phyloP scores from a whole-genome alignment of 2,888 invertebrate species.

The Hypomecis punctinalis region DNA sequence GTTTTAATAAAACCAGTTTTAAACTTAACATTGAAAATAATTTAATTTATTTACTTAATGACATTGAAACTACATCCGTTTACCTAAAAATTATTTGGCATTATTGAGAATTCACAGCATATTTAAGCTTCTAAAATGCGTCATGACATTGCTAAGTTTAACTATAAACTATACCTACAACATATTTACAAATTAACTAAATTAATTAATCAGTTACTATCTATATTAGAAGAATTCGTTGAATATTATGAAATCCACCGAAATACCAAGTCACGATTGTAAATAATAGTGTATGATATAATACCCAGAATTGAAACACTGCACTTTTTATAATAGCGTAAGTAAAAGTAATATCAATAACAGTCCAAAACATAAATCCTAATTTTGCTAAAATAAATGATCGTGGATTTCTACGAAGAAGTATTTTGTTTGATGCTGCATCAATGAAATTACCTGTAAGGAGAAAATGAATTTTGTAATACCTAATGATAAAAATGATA shows the following conservation, averaged over 20 bases:
- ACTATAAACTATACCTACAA: too few relatives aligned
- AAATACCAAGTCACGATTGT: conserved; percentile 82
- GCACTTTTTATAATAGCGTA: conserved; percentile 72
- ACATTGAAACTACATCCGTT: background rate
- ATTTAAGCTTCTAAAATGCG: background rate
- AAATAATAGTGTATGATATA: conserved; percentile 82
- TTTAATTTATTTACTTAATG: background rate
- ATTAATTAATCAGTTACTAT: conserved; percentile 49
- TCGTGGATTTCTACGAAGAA: conserved; percentile 58
- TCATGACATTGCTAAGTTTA: background rate
- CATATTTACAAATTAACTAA: too few relatives aligned
- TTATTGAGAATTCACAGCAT: conserved; percentile 63
- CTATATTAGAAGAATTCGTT: conserved; percentile 75
- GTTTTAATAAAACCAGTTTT: too few relatives aligned
- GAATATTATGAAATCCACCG: conserved; percentile 86
- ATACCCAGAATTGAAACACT: conserved; percentile 82
- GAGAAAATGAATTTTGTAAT: conserved; percentile 35
- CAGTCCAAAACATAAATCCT: conserved; percentile 88
- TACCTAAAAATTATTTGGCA: conserved; percentile 50
- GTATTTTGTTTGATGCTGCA: conserved; percentile 56
- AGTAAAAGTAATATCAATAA: conserved; percentile 78
- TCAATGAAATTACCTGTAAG: conserved; percentile 73
- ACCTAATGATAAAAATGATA: too few relatives aligned
- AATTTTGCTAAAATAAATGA: conserved; percentile 62
- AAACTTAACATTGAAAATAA: background rate